These are phyloP conservation scores for Phortica variegata DNA, from an alignment of 1,140 invertebrate genomes.

Conservation along the genomic window DNA sequence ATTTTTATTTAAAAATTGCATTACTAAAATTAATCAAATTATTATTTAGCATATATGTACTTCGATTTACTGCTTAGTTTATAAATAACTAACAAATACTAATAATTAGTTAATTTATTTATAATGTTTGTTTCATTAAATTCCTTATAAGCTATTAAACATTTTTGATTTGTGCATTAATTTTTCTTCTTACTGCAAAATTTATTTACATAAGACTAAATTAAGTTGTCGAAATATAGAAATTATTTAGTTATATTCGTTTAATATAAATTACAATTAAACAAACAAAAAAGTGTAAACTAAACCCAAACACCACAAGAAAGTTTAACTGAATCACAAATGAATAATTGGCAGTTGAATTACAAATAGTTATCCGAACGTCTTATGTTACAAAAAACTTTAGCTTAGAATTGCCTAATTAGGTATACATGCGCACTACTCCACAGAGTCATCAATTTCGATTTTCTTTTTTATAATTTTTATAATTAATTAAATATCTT, in stretches of 20 bases:
- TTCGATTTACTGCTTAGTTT: no score
- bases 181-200: neutral
- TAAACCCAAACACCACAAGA: slow-evolving; percentile 46
- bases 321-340: slow-evolving; percentile 38
- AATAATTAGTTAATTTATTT: slow-evolving; percentile 36
- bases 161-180: neutral
- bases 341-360: slow-evolving; percentile 53
- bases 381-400: slow-evolving; percentile 1
- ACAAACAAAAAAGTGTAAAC: slow-evolving; percentile 47
- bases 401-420: slow-evolving; percentile 22
- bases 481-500: slow-evolving; percentile 5
- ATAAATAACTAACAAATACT: no score
- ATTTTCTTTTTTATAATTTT: slow-evolving; percentile 17
- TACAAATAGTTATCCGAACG: slow-evolving; percentile 26
- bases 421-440: no score
- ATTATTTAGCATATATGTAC: no score
- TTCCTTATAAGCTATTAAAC: no score
- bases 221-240: slow-evolving; percentile 24
- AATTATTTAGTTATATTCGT: slow-evolving; percentile 29
- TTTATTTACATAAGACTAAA: slow-evolving; percentile 16
- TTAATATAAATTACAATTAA: slow-evolving; percentile 28
- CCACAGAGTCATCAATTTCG: no score
- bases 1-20: no score
- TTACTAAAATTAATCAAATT: no score
- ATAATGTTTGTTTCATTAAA: no score